Percentiles rank a stretch among this genome's conserved stretches.
These are phyloP conservation scores for Macquaria australasica DNA, from an alignment of 2,113 vertebrate species.

Conservation along the genomic window DNA sequence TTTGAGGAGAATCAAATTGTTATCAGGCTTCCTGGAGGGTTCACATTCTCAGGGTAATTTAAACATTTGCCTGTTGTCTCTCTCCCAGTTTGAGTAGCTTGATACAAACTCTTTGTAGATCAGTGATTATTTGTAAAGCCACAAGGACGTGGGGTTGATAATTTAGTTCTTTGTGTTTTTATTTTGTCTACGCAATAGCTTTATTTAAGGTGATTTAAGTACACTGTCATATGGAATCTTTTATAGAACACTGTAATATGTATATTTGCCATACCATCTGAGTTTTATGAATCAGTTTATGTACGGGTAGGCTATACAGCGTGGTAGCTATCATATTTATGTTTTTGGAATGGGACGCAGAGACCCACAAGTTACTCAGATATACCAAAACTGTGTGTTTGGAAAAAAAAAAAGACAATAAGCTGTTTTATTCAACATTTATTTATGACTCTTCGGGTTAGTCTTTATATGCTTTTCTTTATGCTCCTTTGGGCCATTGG, in stretches of 20 bases:
- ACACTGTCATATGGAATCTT: slow-evolving; percentile 74
- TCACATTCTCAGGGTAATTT: slow-evolving; percentile 77
- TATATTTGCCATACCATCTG: slow-evolving; percentile 73
- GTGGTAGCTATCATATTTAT: slow-evolving; percentile 77
- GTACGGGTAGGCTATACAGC: slow-evolving; percentile 78
- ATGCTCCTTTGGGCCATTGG: slow-evolving; percentile 23
- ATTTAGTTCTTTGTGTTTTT: slow-evolving; percentile 54
- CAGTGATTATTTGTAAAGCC: slow-evolving; percentile 51
- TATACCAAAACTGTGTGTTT: slow-evolving; percentile 75
- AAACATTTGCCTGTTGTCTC: slow-evolving; percentile 58
- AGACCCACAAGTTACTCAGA: slow-evolving; percentile 69
- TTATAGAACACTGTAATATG: slow-evolving; percentile 78
- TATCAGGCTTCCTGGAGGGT: slow-evolving; percentile 52
- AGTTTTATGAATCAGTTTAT: slow-evolving; percentile 61
- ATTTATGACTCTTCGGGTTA: slow-evolving; percentile 74
- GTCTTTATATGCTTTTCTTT: slow-evolving; percentile 51
- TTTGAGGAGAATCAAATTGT: slow-evolving; percentile 41
- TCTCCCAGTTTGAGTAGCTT: slow-evolving; percentile 57
- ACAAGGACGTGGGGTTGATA: slow-evolving; percentile 28
- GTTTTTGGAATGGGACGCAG: slow-evolving; percentile 64
- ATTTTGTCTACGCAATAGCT: slow-evolving; percentile 61
- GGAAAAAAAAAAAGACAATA: slow-evolving; percentile 60
- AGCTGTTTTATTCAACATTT: slow-evolving; percentile 78
- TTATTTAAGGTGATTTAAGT: slow-evolving; percentile 77
- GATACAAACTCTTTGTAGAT: slow-evolving; percentile 30